Percentiles rank a stretch among this genome's conserved stretches.
phyloP scores from a whole-genome alignment of 2,888 invertebrate genomes.

The Amblyjoppa fuscipennis region DNA sequence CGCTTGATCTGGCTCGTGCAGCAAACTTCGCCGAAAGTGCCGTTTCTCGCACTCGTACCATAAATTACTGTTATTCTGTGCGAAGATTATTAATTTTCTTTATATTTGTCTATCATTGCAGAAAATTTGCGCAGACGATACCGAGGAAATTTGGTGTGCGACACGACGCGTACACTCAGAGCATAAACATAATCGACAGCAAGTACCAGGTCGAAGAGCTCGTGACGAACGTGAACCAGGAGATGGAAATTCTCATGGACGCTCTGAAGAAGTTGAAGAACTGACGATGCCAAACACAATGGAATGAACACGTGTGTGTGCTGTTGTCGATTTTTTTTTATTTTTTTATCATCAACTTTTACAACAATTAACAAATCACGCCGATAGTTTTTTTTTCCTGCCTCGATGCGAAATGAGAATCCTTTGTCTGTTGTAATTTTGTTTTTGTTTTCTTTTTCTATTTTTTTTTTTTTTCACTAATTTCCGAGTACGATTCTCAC shows the following conservation, averaged over 20 bases:
- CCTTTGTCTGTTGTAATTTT: background rate
- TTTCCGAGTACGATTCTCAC: conserved; percentile 17
- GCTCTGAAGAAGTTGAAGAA: conserved; percentile 90
- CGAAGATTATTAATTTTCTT: too few relatives aligned
- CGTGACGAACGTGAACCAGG: conserved; percentile 92
- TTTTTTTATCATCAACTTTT: conserved; percentile 50
- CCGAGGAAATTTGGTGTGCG: conserved; percentile 96
- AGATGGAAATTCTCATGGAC: conserved; percentile 92
- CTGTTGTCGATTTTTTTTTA: conserved; percentile 45
- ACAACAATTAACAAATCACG: conserved; percentile 42
- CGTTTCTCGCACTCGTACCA: too few relatives aligned
- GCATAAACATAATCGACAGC: conserved; percentile 97
- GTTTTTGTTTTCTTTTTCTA: background rate
- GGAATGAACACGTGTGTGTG: background rate
- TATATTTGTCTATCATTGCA: conserved; percentile 84
- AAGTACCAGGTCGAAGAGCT: conserved; percentile 95
- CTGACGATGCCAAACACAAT: conserved; percentile 67
- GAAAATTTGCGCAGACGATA: conserved; percentile 96
- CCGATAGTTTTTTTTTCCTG: conserved; percentile 12
- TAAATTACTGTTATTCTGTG: too few relatives aligned
- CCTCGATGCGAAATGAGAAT: conserved; percentile 15
- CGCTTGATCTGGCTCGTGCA: too few relatives aligned
- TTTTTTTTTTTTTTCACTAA: conserved; percentile 8
- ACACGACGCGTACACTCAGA: conserved; percentile 98
- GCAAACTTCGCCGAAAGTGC: too few relatives aligned